Evolutionary conservation across 2,113 vertebrate genomes (phyloP).

Genomic region (Pseudorasbora parva): DNA sequence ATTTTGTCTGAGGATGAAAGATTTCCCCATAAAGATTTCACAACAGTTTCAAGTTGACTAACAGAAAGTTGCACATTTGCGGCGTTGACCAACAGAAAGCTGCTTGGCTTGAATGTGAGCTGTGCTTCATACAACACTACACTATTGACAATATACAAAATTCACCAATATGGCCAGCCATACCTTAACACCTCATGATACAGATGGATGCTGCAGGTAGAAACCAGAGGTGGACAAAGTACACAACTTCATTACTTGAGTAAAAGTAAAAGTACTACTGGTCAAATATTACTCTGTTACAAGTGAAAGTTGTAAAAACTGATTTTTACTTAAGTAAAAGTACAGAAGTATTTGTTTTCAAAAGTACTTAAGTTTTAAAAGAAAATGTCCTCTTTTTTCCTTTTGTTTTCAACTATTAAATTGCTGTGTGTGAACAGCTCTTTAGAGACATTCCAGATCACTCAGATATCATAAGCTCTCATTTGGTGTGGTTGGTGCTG

Average conservation of each 20-base stretch:
- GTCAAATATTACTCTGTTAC: too few species aligned
- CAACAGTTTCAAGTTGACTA: not conserved
- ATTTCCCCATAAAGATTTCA: not conserved
- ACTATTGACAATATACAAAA: too few species aligned
- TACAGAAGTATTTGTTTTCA: too few species aligned
- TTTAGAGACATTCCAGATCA: not conserved
- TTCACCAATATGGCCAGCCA: not conserved
- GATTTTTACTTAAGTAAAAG: too few species aligned
- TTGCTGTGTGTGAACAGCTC: not conserved
- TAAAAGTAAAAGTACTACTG: too few species aligned
- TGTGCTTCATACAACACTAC: not conserved
- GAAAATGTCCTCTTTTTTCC: too few species aligned
- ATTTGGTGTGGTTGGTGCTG: constrained; percentile 30
- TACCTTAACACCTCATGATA: not conserved
- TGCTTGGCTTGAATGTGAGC: not conserved
- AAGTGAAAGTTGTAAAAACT: too few species aligned
- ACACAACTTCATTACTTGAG: too few species aligned
- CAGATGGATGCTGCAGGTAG: not conserved
- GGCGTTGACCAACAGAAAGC: not conserved
- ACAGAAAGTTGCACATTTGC: not conserved
- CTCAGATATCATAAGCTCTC: constrained; percentile 34
- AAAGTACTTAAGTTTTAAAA: too few species aligned
- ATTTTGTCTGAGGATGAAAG: not conserved
- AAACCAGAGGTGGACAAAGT: too few species aligned
- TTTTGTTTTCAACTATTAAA: not conserved